Evolutionary conservation across 2,797 vertebrate species (phyloP).

Genomic region (Molossus molossus): DNA sequence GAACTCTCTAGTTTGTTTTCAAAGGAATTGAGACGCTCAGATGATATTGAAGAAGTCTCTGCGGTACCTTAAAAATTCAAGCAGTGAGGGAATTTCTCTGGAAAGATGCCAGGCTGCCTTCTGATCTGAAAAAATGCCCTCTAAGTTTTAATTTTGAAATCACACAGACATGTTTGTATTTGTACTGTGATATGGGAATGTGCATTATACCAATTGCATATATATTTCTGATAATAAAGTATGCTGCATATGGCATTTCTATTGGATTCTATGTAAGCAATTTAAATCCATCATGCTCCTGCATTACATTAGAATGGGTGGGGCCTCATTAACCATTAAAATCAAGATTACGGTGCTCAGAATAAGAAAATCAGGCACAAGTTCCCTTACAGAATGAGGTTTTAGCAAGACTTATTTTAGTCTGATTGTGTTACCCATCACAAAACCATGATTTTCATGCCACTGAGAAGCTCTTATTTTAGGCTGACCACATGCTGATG

Average conservation of each 20-base stretch:
- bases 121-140: not conserved
- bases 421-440: not conserved
- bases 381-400: not conserved
- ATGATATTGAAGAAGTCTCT: not conserved
- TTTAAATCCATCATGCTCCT: not conserved
- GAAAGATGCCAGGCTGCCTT: not conserved
- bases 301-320: not conserved
- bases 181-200: not conserved
- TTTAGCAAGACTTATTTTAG: not conserved
- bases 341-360: not conserved
- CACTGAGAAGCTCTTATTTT: conserved; percentile 31
- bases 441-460: conserved; percentile 19
- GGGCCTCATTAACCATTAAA: not conserved
- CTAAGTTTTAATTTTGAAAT: conserved; percentile 38
- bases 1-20: not conserved
- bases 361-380: conserved; percentile 15
- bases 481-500: not conserved
- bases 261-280: not conserved
- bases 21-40: not conserved
- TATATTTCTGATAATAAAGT: not conserved
- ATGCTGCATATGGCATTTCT: not conserved
- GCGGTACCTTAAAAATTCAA: not conserved
- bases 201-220: not conserved
- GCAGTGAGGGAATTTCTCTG: not conserved
- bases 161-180: not conserved